Evolutionary conservation across 2,888 invertebrate genomes (phyloP).

Genomic region (Eumacrocentrus americanus): DNA sequence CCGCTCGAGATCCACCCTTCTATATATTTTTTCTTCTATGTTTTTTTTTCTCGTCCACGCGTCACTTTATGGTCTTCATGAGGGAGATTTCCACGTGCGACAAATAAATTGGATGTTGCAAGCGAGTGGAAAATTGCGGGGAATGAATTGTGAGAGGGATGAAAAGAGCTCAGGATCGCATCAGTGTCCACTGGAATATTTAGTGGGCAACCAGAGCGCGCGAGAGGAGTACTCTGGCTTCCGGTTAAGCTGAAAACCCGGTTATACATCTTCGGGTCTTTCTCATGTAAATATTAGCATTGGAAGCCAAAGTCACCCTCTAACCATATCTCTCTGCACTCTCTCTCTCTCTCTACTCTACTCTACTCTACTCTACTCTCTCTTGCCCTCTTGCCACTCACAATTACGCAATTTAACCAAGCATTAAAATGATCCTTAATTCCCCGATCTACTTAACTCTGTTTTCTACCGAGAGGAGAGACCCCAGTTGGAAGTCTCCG

Average conservation of each 20-base stretch:
- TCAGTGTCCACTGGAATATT: slow-evolving; percentile 12
- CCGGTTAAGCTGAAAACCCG: slow-evolving; percentile 41
- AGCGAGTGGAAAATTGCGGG: slow-evolving; percentile 10
- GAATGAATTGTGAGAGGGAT: slow-evolving; percentile 9
- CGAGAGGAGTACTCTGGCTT: background rate
- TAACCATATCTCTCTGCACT: slow-evolving; percentile 24
- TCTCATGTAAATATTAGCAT: slow-evolving; percentile 50
- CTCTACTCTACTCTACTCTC: too few species aligned
- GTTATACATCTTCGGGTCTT: slow-evolving; percentile 49
- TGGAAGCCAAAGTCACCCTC: slow-evolving; percentile 29
- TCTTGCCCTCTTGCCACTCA: too few species aligned
- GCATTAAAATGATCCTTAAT: slow-evolving; percentile 54
- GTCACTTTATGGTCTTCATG: slow-evolving; percentile 42
- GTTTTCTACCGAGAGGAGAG: slow-evolving; percentile 33
- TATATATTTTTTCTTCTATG: slow-evolving; percentile 22
- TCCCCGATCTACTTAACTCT: slow-evolving; percentile 50
- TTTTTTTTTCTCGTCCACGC: slow-evolving; percentile 31
- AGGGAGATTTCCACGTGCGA: background rate
- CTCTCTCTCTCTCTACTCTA: slow-evolving; percentile 29
- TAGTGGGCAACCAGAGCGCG: slow-evolving; percentile 3
- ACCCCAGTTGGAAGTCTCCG: slow-evolving; percentile 27
- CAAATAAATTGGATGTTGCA: slow-evolving; percentile 6
- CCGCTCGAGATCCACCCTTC: slow-evolving; percentile 35
- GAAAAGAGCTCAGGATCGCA: background rate
- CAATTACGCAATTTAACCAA: slow-evolving; percentile 55